A percentile compares a stretch with the other conserved stretches of the same genome.
phyloP scores from a whole-genome alignment of 2,113 vertebrate genomes.

The Hippopotamus amphibius region DNA sequence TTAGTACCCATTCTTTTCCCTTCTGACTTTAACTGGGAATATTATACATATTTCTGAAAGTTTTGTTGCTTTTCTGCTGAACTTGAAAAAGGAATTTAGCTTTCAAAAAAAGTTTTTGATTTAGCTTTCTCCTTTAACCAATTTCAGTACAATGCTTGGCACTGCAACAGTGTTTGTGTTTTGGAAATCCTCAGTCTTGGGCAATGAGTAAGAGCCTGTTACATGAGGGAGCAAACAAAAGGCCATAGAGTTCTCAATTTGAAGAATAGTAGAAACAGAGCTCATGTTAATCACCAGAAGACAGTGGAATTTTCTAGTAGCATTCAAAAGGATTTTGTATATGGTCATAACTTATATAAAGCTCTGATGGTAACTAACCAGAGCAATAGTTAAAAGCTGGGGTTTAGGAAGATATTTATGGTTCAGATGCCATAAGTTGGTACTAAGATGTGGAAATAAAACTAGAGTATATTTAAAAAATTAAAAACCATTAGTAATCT shows the following conservation, averaged over 20 bases:
- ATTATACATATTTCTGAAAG: background rate
- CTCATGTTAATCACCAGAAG: background rate
- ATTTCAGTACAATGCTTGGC: background rate
- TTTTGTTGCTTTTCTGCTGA: conserved; percentile 37
- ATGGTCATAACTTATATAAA: background rate
- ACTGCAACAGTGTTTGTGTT: background rate
- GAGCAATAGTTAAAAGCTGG: background rate
- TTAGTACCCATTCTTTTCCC: background rate
- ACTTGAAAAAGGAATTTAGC: background rate
- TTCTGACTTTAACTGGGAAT: background rate
- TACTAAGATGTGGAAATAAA: background rate
- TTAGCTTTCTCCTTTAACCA: background rate
- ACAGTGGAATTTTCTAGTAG: background rate
- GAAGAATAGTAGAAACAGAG: background rate
- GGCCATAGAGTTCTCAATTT: background rate
- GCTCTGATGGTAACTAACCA: background rate
- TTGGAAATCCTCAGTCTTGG: background rate
- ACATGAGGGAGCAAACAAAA: background rate
- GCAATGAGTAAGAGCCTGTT: background rate
- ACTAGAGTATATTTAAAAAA: background rate
- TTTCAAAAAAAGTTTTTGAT: background rate
- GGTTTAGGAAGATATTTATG: background rate
- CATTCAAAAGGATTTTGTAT: background rate
- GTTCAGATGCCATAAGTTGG: background rate
- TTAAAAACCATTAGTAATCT: background rate